Evolutionary conservation across 2,797 vertebrate species (phyloP), one percentile per base, ranked within the genome.

Genomic region (Parauchenoglanis punctatus): DNA sequence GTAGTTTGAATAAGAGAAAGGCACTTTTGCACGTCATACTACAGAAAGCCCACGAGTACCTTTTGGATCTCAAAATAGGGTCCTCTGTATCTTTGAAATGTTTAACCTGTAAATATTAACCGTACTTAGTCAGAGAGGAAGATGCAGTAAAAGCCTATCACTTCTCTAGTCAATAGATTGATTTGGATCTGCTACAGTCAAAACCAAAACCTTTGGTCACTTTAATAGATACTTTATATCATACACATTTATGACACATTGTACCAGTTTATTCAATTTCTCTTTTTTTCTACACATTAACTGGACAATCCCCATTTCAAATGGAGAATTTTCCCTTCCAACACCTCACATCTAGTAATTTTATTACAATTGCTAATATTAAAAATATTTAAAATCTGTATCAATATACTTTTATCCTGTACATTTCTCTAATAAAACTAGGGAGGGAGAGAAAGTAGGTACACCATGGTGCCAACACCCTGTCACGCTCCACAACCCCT

Each of bases 131-230:
- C 65, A 82, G 65, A 80, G 44, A 87, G 72, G 46, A 85, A 80
- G 35, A 58, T 61, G 31, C 25, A 67, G 70, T 54, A 86, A 89
- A 86, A 89, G 23, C 31, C 28, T 1, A 81, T 88, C 35, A 31
- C 49, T 86, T 63, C 75, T 77, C 44, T 78, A 28, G 23, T 83
- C 56, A 65, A 72, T 75, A 65, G 78, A 85, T 68, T 88, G 13
- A 83, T 83, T 73, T 83, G 59, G 84, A 83, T 83, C 72, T 83
- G 52, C 87, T 78, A 81, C 75, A 80, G 65, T 87, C 81, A 81
- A 83, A 89, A 85, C 89, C 73, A 88, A 83, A 91, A 89, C 84
- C 91, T 92, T 92, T 92, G 91, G 91, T 92, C 91, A 90, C 89
- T 89, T 87, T 88, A 87, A 90, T 78, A 85, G 72, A 86, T 59